These are phyloP conservation scores for Laupala kohalensis DNA, from an alignment of 1,140 invertebrate genomes.

Conservation along the genomic window DNA sequence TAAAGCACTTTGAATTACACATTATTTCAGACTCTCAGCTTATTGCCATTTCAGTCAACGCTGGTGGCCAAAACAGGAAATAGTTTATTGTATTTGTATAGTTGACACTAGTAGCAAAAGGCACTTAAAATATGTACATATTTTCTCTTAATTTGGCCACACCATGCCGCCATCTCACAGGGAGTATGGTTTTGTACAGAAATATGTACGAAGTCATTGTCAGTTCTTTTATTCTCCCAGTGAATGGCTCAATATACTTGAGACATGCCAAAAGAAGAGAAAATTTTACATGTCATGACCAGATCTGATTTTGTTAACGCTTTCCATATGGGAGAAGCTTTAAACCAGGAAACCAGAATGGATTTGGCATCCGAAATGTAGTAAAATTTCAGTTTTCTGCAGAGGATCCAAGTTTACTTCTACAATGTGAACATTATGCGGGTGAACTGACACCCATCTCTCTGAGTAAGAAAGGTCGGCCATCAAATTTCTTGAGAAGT, in stretches of 20 bases:
- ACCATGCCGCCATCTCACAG: conserved; percentile 20
- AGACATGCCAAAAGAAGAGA: background rate
- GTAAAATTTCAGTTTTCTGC: background rate
- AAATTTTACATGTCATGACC: background rate
- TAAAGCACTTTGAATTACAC: conserved; percentile 8
- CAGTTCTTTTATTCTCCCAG: background rate
- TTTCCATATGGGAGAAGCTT: background rate
- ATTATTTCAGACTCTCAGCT: conserved; percentile 1
- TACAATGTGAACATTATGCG: background rate
- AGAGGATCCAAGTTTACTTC: background rate
- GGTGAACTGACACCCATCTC: background rate
- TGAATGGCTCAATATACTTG: background rate
- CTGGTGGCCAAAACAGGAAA: conserved; percentile 18
- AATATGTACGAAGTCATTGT: conserved; percentile 1
- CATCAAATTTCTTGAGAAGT: background rate
- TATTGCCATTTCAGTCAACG: conserved; percentile 12
- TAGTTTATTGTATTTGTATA: conserved; percentile 6
- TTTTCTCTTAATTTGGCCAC: conserved; percentile 19
- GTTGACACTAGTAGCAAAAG: conserved; percentile 8
- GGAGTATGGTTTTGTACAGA: conserved; percentile 16
- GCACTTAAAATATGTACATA: conserved; percentile 14
- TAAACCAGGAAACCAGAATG: background rate
- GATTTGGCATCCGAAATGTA: background rate
- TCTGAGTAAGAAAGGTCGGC: background rate
- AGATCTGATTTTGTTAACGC: background rate